Evolutionary conservation across 2,888 invertebrate genomes (phyloP), one percentile per base, ranked within the genome.

Genomic region (Sisyra nigra): DNA sequence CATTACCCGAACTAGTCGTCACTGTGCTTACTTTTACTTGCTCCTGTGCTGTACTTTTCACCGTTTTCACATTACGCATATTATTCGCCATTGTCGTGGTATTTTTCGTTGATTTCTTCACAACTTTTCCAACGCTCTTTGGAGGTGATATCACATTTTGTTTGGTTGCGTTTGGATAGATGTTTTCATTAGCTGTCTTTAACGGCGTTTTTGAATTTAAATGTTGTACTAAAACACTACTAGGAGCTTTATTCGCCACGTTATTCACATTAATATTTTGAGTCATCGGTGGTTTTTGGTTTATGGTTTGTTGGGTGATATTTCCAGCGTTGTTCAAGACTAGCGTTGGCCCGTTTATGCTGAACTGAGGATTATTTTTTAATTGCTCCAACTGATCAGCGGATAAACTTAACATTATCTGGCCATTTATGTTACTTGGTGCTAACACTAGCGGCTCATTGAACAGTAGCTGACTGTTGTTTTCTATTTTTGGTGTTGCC

Each of bases 341-440:
- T 11, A 63, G 62, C 2, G 63, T 63, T 47, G 63, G 64, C 8
- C 64, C 64, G 45, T 64, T 64, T 1, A 64, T 61, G 1, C 62
- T 62, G 35, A 64, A 48, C 46, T 63, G 63, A 10, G 63, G 62
- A 42, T 62, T 62, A 2, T 62, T 49, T 48, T 63, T 63, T 44
- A 64, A 50, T 46, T 60, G 60, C 46, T 64, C 64, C 41, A 64
- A 47, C 46, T 64, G 64, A 18, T 64, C 64, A 1, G 62, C 61
- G 6, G 63, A 62, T 42, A 64, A 50, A 50, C 63, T 64, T n/a
- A 43, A 31, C 43, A 43, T 43, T 17, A 43, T 17, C 14, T 43
- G 43, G n/a, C 43, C 43, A 9, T 43, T 43, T 2, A 43, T 42
- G 14, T 31, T 38, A 17, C 43, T 34, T 10, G 43, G 43, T 8